Conservation (phyloP, 2,797 vertebrate genomes). For the Rhinoraja longicauda region DNA sequence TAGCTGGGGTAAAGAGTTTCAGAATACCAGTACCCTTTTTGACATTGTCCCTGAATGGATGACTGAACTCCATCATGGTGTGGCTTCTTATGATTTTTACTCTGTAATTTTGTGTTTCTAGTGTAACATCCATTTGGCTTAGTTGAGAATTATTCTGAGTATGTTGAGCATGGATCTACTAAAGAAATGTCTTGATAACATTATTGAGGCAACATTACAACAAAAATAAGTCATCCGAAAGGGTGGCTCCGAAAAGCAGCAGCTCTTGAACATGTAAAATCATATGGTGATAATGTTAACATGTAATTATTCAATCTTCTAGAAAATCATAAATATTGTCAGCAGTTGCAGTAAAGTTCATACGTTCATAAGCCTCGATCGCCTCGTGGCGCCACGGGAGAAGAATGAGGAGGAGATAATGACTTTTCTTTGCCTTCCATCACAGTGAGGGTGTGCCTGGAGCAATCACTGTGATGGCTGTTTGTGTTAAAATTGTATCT, state of each 20-base stretch:
- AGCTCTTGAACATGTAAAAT: background rate
- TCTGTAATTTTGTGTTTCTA: background rate
- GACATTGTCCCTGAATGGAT: background rate
- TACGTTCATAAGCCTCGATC: too few relatives aligned
- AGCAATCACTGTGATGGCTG: too few relatives aligned
- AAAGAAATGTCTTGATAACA: background rate
- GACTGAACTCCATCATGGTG: background rate
- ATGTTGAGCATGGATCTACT: background rate
- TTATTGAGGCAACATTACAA: background rate
- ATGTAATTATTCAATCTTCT: background rate
- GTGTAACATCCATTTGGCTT: background rate
- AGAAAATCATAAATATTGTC: background rate
- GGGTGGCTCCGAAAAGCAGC: background rate
- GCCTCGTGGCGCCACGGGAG: too few relatives aligned
- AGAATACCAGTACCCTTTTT: background rate
- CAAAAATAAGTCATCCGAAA: background rate
- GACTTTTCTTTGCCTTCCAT: too few relatives aligned
- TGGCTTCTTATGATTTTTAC: background rate
- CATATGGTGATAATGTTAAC: background rate
- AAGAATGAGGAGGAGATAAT: too few relatives aligned
- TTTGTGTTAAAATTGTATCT: too few relatives aligned
- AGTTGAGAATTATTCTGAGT: background rate
- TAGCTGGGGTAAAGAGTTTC: background rate
- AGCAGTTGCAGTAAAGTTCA: background rate
- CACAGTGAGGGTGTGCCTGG: too few relatives aligned